These are phyloP conservation scores for Corythaeola cristata DNA, from an alignment of 2,113 vertebrate species.

Conservation along the genomic window DNA sequence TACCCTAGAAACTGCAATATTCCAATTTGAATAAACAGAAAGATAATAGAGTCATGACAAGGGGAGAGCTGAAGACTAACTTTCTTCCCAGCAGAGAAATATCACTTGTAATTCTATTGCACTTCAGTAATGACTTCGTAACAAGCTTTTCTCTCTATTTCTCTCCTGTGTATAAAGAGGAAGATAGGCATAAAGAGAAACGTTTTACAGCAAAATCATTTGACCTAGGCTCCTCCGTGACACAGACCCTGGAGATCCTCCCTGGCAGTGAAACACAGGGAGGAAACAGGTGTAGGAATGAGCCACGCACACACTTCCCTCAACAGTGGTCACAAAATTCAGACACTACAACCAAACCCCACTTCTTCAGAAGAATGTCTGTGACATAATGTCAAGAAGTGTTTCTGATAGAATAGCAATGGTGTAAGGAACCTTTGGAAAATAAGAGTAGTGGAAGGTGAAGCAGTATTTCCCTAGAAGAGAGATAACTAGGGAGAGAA, in stretches of 20 bases:
- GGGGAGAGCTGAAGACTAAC: neutral
- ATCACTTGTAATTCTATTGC: neutral
- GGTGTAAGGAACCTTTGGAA: neutral
- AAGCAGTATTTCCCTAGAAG: neutral
- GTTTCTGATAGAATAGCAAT: neutral
- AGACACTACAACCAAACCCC: neutral
- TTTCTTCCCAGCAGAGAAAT: neutral
- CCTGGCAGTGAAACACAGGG: slow-evolving; percentile 14
- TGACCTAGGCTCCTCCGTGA: neutral
- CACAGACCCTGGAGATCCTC: neutral
- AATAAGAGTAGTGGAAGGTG: neutral
- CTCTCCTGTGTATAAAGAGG: slow-evolving; percentile 10
- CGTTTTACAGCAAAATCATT: neutral
- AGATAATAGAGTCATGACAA: neutral
- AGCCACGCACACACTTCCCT: slow-evolving; percentile 40
- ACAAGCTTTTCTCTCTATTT: neutral
- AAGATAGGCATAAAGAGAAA: slow-evolving; percentile 35
- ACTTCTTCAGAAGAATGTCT: neutral
- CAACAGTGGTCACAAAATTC: neutral
- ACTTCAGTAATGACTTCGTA: neutral
- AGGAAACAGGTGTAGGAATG: slow-evolving; percentile 57
- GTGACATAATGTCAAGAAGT: neutral
- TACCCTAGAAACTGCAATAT: slow-evolving; percentile 23
- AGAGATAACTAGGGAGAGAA: neutral
- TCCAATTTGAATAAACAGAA: neutral